A percentile compares a stretch with the other conserved stretches of the same genome.
Evolutionary conservation across 2,113 vertebrate species (phyloP).

Genomic region (Ciconia boyciana): DNA sequence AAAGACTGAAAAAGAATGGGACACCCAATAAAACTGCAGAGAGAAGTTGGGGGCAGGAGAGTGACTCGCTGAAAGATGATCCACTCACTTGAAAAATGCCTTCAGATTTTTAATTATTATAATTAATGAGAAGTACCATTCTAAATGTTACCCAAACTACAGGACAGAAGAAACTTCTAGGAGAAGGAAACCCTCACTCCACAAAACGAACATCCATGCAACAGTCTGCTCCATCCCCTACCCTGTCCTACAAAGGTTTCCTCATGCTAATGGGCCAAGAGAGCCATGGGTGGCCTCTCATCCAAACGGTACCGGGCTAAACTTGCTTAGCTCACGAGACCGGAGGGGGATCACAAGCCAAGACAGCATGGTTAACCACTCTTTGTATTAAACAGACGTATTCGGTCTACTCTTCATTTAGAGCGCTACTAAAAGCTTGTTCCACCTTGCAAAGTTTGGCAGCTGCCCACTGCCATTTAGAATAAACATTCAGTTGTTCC

Average conservation of each 20-base stretch:
- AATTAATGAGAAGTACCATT: neutral
- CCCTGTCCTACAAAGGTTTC: neutral
- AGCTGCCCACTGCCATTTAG: slow-evolving; percentile 45
- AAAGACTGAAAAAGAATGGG: neutral
- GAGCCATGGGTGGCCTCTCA: neutral
- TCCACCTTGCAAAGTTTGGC: slow-evolving; percentile 60
- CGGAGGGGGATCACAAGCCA: neutral
- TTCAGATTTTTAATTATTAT: neutral
- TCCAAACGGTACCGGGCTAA: neutral
- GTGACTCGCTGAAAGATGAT: neutral
- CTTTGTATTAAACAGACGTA: neutral
- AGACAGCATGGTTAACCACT: neutral
- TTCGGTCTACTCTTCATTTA: slow-evolving; percentile 11
- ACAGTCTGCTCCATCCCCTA: neutral
- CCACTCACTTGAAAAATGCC: neutral
- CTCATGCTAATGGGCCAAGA: neutral
- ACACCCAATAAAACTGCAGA: neutral
- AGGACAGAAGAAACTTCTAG: neutral
- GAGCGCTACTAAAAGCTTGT: slow-evolving; percentile 33
- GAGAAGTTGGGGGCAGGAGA: neutral
- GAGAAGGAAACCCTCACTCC: neutral
- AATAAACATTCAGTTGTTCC: slow-evolving; percentile 42
- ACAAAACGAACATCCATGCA: neutral
- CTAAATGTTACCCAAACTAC: neutral
- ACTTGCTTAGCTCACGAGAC: neutral